Evolutionary conservation across 2,113 vertebrate species (phyloP), one percentile per base, ranked within the genome.

Genomic region (Stictonetta naevosa): DNA sequence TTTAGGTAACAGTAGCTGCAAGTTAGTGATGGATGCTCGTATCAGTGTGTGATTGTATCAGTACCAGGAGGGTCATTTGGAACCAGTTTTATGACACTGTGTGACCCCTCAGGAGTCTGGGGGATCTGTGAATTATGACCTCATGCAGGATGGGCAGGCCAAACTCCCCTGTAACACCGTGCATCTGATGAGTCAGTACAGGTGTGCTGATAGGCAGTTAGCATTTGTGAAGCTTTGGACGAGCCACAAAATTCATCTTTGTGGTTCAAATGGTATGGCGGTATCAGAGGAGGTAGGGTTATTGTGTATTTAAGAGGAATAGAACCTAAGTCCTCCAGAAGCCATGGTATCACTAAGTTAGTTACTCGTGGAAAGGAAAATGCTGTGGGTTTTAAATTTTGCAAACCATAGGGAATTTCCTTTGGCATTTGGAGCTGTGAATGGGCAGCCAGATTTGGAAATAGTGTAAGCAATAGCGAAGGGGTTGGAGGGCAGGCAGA

Each of bases 41-140:
- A 13, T 6, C 8, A 4, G 26, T 36, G 5, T 42, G 58, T 38
- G 38, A 4, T 62, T 19, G 3, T 44, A 13, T 6, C 8, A 5
- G 26, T 36, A 22, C 29, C 29, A 34, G 18, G 25, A 10, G 28
- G 36, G 36, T 38, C 3, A 8, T 25, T 40, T 56, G 64, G 48
- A 77, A 69, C n/a, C 23, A 22, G 25, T 50, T 71, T 40, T 63
- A 8, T 26, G 17, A 48, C 4, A 2, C 44, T 12, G 5, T 0
- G 6, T 50, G 42, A 52, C 36, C 26, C 22, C 33, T 26, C 6
- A 1, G 50, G 66, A 44, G 31, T 3, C 33, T 20, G 42, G 22
- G 42, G 44, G 34, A 21, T 9, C 6, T 18, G 18, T 0, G 3
- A 15, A 16, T 66, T 64, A 12, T 1, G 1, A 21, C 42, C 42